Evolutionary conservation across 2,888 invertebrate genomes (phyloP).

Genomic region (Chirona hameri): DNA sequence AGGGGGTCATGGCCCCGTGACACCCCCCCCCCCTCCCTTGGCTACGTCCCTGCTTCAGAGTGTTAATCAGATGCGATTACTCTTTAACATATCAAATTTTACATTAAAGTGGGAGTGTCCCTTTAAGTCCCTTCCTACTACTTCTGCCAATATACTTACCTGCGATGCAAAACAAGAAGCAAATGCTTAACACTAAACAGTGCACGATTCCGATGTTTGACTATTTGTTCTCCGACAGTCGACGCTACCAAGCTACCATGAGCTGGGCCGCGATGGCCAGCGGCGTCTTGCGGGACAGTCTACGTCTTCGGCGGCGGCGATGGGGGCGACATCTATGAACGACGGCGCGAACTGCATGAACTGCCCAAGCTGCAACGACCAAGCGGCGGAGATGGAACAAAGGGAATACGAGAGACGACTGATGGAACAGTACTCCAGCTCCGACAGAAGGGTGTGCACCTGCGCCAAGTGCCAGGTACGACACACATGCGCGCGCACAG

Average conservation of each 20-base stretch:
- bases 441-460: not conserved
- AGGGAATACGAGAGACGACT: not conserved
- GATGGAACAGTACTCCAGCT: not conserved
- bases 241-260: not conserved
- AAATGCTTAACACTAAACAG: not conserved
- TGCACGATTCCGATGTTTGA: not conserved
- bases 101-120: too few species aligned
- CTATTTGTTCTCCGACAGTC: not conserved
- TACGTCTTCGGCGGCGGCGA: not conserved
- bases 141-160: too few species aligned
- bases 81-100: too few species aligned
- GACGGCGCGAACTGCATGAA: not conserved
- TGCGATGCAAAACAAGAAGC: too few species aligned
- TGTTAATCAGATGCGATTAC: too few species aligned
- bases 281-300: not conserved
- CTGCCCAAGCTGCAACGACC: not conserved
- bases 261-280: not conserved
- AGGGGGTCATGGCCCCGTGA: too few species aligned
- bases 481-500: too few species aligned
- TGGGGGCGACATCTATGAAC: not conserved
- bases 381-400: not conserved
- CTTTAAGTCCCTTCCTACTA: too few species aligned
- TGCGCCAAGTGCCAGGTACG: constrained; percentile 5
- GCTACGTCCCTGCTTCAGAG: too few species aligned
- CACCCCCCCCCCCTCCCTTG: too few species aligned